phyloP scores from a whole-genome alignment of 2,113 vertebrate genomes.

The Ahaetulla prasina region DNA sequence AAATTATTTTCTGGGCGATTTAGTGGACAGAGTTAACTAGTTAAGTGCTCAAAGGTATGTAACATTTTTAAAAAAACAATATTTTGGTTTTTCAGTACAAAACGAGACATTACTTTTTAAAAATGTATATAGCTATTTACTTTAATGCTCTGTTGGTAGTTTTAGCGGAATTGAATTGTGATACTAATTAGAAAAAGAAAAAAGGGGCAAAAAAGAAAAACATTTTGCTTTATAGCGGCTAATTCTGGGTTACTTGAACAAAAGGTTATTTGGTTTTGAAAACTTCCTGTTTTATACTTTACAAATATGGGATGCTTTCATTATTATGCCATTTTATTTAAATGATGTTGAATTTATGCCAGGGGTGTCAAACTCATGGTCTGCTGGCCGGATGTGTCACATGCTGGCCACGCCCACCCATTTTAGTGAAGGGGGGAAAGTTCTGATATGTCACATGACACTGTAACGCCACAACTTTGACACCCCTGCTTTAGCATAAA shows the following conservation, averaged over 20 bases:
- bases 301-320: not conserved
- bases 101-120: not conserved
- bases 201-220: not conserved
- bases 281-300: not conserved
- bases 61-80: not conserved
- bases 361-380: too few relatives aligned
- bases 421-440: too few relatives aligned
- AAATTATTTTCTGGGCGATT: not conserved
- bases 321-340: not conserved
- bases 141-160: not conserved
- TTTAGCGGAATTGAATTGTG: not conserved
- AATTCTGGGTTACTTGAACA: not conserved
- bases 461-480: too few relatives aligned
- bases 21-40: not conserved
- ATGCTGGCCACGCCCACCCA: too few relatives aligned
- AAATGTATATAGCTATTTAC: not conserved
- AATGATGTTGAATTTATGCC: not conserved
- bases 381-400: too few relatives aligned
- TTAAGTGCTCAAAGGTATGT: not conserved
- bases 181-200: not conserved
- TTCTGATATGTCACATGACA: too few relatives aligned
- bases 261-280: not conserved
- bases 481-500: not conserved
- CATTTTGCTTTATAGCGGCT: not conserved
- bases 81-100: not conserved